These are phyloP conservation scores for Tenthredo scrophulariae DNA, from an alignment of 2,888 invertebrate species.

Conservation along the genomic window DNA sequence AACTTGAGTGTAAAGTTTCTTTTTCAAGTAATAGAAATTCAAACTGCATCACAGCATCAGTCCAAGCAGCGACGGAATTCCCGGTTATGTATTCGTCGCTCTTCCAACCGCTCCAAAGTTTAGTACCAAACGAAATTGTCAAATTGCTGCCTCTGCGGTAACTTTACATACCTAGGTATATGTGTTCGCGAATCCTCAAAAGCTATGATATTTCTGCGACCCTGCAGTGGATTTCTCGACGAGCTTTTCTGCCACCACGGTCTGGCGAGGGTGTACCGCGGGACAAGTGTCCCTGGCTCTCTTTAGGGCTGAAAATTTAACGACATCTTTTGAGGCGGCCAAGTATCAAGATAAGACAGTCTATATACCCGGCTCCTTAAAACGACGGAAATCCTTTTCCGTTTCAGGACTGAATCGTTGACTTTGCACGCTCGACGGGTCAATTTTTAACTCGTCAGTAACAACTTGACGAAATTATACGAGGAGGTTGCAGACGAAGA, in stretches of 20 bases:
- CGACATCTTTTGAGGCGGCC: constrained; percentile 27
- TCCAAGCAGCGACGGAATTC: constrained; percentile 16
- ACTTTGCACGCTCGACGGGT: constrained; percentile 23
- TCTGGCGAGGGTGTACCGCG: not conserved
- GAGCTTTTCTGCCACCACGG: not conserved
- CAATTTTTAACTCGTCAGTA: constrained; percentile 10
- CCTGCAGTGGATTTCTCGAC: not conserved
- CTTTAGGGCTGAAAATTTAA: constrained; percentile 30
- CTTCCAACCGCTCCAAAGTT: constrained; percentile 5
- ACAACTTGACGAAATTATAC: constrained; percentile 7
- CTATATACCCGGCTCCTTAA: constrained; percentile 20
- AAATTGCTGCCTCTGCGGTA: not conserved
- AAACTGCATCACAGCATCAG: constrained; percentile 49
- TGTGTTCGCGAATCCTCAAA: not conserved
- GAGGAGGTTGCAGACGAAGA: not conserved
- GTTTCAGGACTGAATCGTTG: not conserved
- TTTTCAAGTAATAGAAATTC: constrained; percentile 45
- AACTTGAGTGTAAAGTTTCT: constrained; percentile 46
- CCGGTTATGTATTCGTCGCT: constrained; percentile 29
- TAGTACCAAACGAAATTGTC: constrained; percentile 31
- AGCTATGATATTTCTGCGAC: constrained; percentile 13
- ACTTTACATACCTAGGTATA: not conserved
- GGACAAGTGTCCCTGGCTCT: not conserved
- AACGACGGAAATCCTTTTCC: constrained; percentile 39
- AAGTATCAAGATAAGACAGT: constrained; percentile 43